These are phyloP conservation scores for Grammomys dolichurus DNA, from an alignment of 2,113 vertebrate species.

Conservation along the genomic window DNA sequence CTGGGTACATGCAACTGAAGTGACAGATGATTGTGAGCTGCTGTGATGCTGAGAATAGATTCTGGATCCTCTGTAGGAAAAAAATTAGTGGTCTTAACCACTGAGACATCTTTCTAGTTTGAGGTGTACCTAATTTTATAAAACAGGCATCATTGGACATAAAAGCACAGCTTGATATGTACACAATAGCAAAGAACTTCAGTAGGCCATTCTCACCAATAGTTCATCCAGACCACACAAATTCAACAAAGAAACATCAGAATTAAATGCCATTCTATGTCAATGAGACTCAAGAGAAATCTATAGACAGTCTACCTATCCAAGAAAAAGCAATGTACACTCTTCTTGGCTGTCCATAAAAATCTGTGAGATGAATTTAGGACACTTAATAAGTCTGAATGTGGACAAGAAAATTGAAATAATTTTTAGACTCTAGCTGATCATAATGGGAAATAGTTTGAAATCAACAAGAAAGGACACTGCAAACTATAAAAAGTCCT, in stretches of 20 bases:
- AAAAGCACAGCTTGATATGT: background rate
- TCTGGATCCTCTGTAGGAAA: background rate
- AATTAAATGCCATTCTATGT: background rate
- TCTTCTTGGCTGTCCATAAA: background rate
- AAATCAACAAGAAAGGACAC: background rate
- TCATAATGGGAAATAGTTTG: background rate
- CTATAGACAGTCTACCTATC: background rate
- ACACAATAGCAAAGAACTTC: background rate
- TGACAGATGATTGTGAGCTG: background rate
- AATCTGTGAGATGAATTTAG: background rate
- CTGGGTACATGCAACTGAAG: background rate
- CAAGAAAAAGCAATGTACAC: background rate
- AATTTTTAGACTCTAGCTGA: background rate
- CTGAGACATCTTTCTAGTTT: background rate
- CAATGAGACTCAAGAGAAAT: background rate
- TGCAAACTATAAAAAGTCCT: background rate
- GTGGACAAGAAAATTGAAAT: background rate
- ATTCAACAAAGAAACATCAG: background rate
- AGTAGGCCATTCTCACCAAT: background rate
- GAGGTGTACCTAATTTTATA: background rate
- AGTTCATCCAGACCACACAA: too few species aligned
- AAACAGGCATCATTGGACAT: background rate
- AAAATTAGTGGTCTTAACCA: background rate
- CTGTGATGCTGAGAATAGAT: background rate
- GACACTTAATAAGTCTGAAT: background rate